Evolutionary conservation across 1,140 invertebrate species (phyloP), one percentile per base, ranked within the genome.

Genomic region (Eufriesea mexicana): DNA sequence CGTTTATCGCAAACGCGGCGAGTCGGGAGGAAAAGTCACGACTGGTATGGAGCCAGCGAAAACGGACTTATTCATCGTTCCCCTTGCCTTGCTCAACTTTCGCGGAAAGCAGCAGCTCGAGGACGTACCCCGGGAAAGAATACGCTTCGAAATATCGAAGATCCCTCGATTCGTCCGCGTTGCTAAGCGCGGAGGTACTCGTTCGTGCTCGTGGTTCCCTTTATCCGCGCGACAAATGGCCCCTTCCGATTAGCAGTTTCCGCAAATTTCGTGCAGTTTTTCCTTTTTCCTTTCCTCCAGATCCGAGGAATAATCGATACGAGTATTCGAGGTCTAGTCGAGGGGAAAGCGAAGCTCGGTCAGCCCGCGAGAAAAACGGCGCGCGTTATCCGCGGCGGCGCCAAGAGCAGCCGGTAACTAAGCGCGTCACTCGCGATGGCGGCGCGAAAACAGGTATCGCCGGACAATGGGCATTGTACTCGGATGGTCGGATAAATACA

Each of bases 391-490:
- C 57, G 67, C n/a, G 25, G 70, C 49, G 49, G 35, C 18, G 49
- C 59, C 59, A 55, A 5, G 49, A 12, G 25, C 73, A 12, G 20
- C 16, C 49, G 55, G 75, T 62, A 84, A 86, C 80, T 71, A 78
- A 79, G 47, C 75, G 47, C 76, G 71, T 62, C 67, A 59, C 28
- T 66, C 79, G 71, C 66, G 71, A 25, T 59, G 57, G 64, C 59
- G 75, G 81, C 66, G 86, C 62, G 86, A 88, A 83, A 88, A 89
- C 87, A 89, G 77, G 76, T 62, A 83, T 67, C 42, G 28, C 20
- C 18, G 84, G 87, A 91, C 90, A 91, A 91, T 91, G 83, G 90
- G 88, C 85, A 91, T 91, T 91, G 90, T 91, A 74, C 77, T 42
- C n/a, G 64, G 78, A 82, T 74, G 66, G 75, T 55, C 79, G 86